These are phyloP conservation scores for Amphipoea oculea DNA, from an alignment of 2,888 invertebrate species.

Conservation along the genomic window DNA sequence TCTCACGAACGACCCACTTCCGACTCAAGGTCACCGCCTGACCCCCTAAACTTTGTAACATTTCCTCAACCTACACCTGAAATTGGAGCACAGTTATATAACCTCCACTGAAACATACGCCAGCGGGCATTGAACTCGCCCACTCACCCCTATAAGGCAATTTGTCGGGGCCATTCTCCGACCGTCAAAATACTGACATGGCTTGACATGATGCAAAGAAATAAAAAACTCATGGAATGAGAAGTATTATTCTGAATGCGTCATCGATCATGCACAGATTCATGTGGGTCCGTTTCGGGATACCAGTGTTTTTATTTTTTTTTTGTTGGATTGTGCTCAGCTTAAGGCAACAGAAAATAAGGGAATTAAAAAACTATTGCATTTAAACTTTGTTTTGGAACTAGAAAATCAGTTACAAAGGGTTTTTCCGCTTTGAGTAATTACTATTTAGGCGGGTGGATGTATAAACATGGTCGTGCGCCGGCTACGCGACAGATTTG, in stretches of 20 bases:
- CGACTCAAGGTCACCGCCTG: slow-evolving; percentile 87
- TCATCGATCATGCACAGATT: slow-evolving; percentile 73
- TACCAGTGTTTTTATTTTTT: slow-evolving; percentile 56
- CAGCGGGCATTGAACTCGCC: slow-evolving; percentile 51
- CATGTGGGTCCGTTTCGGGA: slow-evolving; percentile 62
- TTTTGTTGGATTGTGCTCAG: slow-evolving; percentile 46
- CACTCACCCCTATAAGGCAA: slow-evolving; percentile 58
- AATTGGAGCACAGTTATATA: slow-evolving; percentile 70
- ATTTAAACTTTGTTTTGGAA: background rate
- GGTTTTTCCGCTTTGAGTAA: slow-evolving; percentile 35
- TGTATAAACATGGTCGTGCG: slow-evolving; percentile 55
- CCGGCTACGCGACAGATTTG: slow-evolving; percentile 83
- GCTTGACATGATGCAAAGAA: slow-evolving; percentile 57
- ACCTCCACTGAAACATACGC: slow-evolving; percentile 50
- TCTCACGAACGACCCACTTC: slow-evolving; percentile 90
- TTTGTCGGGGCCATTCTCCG: slow-evolving; percentile 57
- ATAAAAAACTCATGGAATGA: slow-evolving; percentile 67
- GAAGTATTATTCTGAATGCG: slow-evolving; percentile 68
- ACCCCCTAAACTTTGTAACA: slow-evolving; percentile 85
- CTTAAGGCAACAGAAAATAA: slow-evolving; percentile 5
- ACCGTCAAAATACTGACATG: slow-evolving; percentile 61
- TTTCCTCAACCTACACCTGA: slow-evolving; percentile 79
- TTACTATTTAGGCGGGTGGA: slow-evolving; percentile 48
- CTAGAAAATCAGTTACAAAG: slow-evolving; percentile 17
- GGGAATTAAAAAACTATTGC: background rate